Evolutionary conservation across 2,888 invertebrate species (phyloP).

Genomic region (Tigriopus californicus): DNA sequence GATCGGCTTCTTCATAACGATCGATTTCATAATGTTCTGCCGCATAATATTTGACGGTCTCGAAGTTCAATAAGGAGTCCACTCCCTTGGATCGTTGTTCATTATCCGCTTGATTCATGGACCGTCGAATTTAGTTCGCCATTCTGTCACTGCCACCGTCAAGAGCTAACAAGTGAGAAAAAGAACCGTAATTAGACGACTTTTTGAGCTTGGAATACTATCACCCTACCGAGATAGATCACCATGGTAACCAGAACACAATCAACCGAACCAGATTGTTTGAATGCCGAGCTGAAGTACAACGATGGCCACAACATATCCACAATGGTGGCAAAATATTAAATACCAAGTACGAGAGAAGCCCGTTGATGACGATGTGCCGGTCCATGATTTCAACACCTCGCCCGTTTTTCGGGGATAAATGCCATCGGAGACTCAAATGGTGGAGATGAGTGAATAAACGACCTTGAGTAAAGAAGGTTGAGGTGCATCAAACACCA

Average conservation of each 20-base stretch:
- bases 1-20: conserved; percentile 64
- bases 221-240: conserved; percentile 73
- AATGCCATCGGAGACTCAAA: conserved; percentile 82
- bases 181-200: too few species aligned
- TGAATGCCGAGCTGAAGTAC: conserved; percentile 74
- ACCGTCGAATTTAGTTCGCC: conserved; percentile 88
- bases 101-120: conserved; percentile 88
- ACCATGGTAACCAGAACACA: conserved; percentile 84
- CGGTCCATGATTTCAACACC: conserved; percentile 85
- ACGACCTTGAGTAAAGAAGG: not conserved
- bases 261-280: conserved; percentile 84
- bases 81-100: conserved; percentile 75
- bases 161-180: too few species aligned
- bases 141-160: conserved; percentile 83
- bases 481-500: too few species aligned
- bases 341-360: conserved; percentile 70
- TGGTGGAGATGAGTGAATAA: conserved; percentile 71
- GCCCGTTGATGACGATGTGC: conserved; percentile 77
- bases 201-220: too few species aligned
- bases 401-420: conserved; percentile 89
- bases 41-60: conserved; percentile 95
- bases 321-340: conserved; percentile 79
- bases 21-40: conserved; percentile 80
- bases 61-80: conserved; percentile 89
- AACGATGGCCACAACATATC: conserved; percentile 80